Conservation (phyloP, 2,888 invertebrate species). For the Euzetes globulus region DNA sequence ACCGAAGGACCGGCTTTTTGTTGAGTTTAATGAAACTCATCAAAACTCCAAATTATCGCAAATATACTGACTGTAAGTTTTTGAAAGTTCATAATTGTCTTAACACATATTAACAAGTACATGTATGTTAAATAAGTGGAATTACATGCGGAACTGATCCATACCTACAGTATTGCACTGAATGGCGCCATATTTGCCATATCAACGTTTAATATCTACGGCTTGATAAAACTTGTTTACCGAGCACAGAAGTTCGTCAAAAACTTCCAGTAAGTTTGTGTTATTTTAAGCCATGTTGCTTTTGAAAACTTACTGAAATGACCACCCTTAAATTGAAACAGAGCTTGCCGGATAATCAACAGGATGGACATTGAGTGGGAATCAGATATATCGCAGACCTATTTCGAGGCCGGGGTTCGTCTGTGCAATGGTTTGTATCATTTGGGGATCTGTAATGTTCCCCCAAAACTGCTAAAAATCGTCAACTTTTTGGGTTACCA, state of each 20-base stretch:
- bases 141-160: not conserved
- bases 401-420: slow-evolving; percentile 21
- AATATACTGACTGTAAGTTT: slow-evolving; percentile 23
- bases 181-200: not conserved
- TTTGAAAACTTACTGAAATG: too few species aligned
- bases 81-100: too few species aligned
- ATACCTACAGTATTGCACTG: not conserved
- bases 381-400: not conserved
- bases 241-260: not conserved
- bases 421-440: slow-evolving; percentile 20
- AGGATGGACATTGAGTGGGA: slow-evolving; percentile 1
- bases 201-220: not conserved
- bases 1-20: not conserved
- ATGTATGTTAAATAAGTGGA: not conserved
- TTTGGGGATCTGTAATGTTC: slow-evolving; percentile 12
- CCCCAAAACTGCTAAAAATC: slow-evolving; percentile 27
- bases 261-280: not conserved
- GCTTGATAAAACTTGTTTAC: not conserved
- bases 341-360: not conserved
- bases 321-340: not conserved
- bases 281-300: too few species aligned
- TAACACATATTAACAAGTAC: too few species aligned
- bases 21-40: slow-evolving; percentile 22
- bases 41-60: slow-evolving; percentile 25
- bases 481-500: slow-evolving; percentile 27